Evolutionary conservation across 2,797 vertebrate species (phyloP).

Genomic region (Gouania willdenowi): DNA sequence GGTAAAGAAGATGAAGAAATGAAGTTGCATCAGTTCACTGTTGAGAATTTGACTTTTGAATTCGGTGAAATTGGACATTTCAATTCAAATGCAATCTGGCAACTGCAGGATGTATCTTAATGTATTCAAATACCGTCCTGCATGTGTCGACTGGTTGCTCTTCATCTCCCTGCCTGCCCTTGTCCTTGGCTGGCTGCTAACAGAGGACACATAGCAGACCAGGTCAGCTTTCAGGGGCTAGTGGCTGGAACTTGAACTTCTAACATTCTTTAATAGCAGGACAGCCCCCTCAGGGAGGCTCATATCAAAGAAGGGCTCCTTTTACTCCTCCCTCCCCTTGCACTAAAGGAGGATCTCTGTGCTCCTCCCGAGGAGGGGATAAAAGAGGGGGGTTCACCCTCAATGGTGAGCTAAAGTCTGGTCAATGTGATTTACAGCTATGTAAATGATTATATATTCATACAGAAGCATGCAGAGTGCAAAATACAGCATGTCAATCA

Average conservation of each 20-base stretch:
- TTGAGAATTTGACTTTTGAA: too few relatives aligned
- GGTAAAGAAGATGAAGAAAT: too few relatives aligned
- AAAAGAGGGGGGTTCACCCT: slow-evolving; percentile 36
- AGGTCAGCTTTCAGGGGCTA: slow-evolving; percentile 70
- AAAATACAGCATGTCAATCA: slow-evolving; percentile 41
- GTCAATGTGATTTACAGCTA: slow-evolving; percentile 26
- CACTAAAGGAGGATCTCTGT: slow-evolving; percentile 38
- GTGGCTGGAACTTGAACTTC: slow-evolving; percentile 69
- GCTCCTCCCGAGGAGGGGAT: slow-evolving; percentile 16
- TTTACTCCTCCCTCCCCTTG: slow-evolving; percentile 57
- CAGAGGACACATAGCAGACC: slow-evolving; percentile 64
- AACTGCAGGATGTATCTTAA: too few relatives aligned
- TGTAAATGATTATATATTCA: slow-evolving; percentile 30
- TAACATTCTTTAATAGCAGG: slow-evolving; percentile 54
- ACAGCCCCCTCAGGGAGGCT: slow-evolving; percentile 61
- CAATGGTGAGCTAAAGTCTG: slow-evolving; percentile 19
- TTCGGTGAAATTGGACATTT: too few relatives aligned
- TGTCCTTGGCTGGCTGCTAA: slow-evolving; percentile 62
- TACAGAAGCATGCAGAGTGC: slow-evolving; percentile 12
- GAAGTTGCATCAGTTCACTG: too few relatives aligned
- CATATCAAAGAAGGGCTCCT: slow-evolving; percentile 57
- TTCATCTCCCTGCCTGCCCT: slow-evolving; percentile 33
- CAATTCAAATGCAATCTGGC: too few relatives aligned
- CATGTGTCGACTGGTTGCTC: slow-evolving; percentile 2
- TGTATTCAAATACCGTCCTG: too few relatives aligned